Base-by-base conservation (phyloP, 2,797 vertebrate species). In the Chromobotia macracanthus region DNA sequence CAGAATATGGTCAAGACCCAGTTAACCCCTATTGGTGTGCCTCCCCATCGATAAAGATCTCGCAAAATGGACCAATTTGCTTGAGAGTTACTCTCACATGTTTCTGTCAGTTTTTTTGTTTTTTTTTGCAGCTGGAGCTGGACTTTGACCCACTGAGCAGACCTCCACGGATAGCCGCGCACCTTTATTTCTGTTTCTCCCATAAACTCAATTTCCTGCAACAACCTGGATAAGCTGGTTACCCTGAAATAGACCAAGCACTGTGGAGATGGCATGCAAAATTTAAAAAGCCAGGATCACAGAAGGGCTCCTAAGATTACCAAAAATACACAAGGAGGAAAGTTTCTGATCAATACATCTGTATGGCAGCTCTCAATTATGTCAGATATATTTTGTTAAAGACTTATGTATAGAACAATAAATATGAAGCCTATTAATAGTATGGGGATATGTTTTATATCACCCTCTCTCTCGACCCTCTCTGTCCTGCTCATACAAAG, bases 1-100 rank as follows among this genome's bases (percentile, higher is more conserved):
- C 51, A 63, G 75, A 86, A 77, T 75, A 82, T 86, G 83, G 69
- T 38, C 1, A 51, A 80, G 86, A 91, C 87, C 85, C 76, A 31
- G 71, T 84, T 90, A 91, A 93, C 92, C 84, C 41, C 88, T 84
- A 89, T 91, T 91, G 91, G 90, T 86, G 83, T 88, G 90, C 84
- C 81, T 84, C 83, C 83, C 90, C 89, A 90, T 92, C 89, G 81
- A 92, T 91, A 90, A 91, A 89, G 88, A 81, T 56, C 75, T 85
- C 77, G 58, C 84, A 77, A 79, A 80, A 84, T 77, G 74, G 83
- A 74, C 80, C 75, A 70, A 70, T 69, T 77, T 77, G 41, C 75
- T 41, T 41, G 21, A 79, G 46, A 72, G 74, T 31, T 80, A 65
- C 53, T 75, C 23, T 41, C 48, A 65, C 66, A 67, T 31, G 60